Evolutionary conservation across 2,113 vertebrate species (phyloP).

Genomic region (Vulpes ferrilata): DNA sequence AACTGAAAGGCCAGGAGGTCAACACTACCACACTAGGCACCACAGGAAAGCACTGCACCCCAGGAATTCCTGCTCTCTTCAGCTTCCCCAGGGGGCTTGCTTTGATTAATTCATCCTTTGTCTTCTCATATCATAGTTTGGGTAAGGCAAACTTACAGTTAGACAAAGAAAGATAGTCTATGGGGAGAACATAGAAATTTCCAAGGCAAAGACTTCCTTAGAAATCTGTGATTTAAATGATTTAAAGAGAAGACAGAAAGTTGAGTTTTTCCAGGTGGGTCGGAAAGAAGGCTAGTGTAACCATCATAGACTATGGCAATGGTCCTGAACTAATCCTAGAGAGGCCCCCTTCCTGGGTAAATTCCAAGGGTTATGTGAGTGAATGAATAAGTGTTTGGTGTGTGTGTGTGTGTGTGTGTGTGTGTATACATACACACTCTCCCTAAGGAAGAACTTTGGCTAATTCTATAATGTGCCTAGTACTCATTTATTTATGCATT

Average conservation of each 20-base stretch:
- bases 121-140: conserved; percentile 13
- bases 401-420: neutral
- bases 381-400: conserved; percentile 58
- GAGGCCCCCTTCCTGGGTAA: conserved; percentile 56
- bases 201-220: conserved; percentile 58
- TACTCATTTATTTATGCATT: conserved; percentile 59
- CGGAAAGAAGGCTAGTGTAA: conserved; percentile 65
- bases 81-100: neutral
- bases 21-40: neutral
- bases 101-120: conserved; percentile 27
- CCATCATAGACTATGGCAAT: conserved; percentile 60
- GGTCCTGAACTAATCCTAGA: conserved; percentile 69
- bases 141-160: conserved; percentile 42
- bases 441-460: conserved; percentile 23
- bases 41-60: neutral
- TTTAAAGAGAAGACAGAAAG: conserved; percentile 66
- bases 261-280: conserved; percentile 74
- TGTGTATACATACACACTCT: neutral
- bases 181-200: conserved; percentile 26
- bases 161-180: conserved; percentile 48
- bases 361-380: conserved; percentile 59
- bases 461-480: conserved; percentile 54
- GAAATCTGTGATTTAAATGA: conserved; percentile 60
- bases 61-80: neutral
- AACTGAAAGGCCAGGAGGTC: neutral